phyloP scores from a whole-genome alignment of 2,113 vertebrate genomes.

The Cettia cetti region DNA sequence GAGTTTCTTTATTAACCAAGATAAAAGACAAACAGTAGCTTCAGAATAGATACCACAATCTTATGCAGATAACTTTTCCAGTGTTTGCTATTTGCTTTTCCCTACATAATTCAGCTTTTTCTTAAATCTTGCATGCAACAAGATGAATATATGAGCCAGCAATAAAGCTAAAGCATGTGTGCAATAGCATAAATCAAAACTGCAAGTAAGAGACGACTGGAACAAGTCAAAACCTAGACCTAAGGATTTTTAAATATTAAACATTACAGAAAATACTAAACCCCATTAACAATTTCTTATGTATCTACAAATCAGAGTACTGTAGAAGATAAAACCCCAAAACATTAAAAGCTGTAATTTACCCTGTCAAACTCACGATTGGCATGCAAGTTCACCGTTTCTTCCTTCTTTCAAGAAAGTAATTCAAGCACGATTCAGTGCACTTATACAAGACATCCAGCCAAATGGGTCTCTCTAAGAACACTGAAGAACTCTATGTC shows the following conservation, averaged over 20 bases:
- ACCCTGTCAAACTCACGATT: background rate
- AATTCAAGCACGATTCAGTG: background rate
- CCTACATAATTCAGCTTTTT: background rate
- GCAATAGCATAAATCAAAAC: background rate
- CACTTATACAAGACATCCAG: constrained; percentile 32
- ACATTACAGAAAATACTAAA: background rate
- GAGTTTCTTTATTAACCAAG: background rate
- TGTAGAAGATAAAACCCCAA: background rate
- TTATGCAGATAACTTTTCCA: background rate
- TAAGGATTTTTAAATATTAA: background rate
- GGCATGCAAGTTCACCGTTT: background rate
- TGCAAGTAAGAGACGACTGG: background rate
- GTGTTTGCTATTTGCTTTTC: background rate
- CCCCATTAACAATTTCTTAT: background rate
- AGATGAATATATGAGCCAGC: background rate
- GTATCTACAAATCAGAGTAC: background rate
- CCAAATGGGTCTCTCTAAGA: constrained; percentile 12
- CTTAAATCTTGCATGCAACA: background rate
- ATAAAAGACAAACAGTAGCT: background rate
- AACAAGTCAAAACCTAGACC: background rate
- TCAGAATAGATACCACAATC: background rate
- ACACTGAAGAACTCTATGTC: background rate
- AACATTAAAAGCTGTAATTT: background rate
- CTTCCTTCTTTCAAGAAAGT: background rate
- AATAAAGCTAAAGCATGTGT: background rate